Base-by-base conservation (phyloP, 2,888 invertebrate species). In the Monopis laevigella region DNA sequence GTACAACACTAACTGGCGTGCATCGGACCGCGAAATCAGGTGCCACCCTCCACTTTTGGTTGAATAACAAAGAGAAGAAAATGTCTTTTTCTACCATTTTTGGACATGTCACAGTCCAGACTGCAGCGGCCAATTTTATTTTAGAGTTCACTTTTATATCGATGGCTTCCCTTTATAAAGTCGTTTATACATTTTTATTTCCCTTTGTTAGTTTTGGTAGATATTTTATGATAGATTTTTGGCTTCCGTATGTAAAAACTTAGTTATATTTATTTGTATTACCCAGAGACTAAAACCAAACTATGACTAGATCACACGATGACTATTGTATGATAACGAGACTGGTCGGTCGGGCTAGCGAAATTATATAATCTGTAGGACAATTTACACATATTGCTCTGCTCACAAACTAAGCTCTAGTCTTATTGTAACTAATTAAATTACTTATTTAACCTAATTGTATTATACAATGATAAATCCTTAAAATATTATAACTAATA, bases 1-100 rank as follows among this genome's bases (percentile, higher is more conserved):
- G n/a, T n/a, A n/a, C 29, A 11, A 28, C n/a, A 4, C 29, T n/a
- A n/a, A 7, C 11, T n/a, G n/a, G n/a, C n/a, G n/a, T n/a, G 8
- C 39, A 40, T 11, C 26, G 29, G 29, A 40, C 17, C 40, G 40
- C 30, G 40, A 28, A 40, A 40, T 40, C 40, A 40, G 40, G 40
- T 40, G 39, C 40, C 40, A 28, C 26, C 29, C 26, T 26, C 18
- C 30, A 27, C 40, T 40, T 40, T 28, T 40, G 28, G 18, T 40
- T 40, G 40, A 40, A 40, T 40, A 40, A 40, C 40, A 40, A 40
- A 40, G 29, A 28, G 28, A 16, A 18, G 29, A 29, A 21, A 16
- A 11, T 29, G n/a, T 32, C 19, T 40, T 40, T 28, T 40, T 40
- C 3, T 28, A 27, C 29, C 24, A 27, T 27, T 39, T 32, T 32